Percentiles rank a stretch among this genome's conserved stretches.
Evolutionary conservation across 2,113 vertebrate species (phyloP).

Genomic region (Labrus mixtus): DNA sequence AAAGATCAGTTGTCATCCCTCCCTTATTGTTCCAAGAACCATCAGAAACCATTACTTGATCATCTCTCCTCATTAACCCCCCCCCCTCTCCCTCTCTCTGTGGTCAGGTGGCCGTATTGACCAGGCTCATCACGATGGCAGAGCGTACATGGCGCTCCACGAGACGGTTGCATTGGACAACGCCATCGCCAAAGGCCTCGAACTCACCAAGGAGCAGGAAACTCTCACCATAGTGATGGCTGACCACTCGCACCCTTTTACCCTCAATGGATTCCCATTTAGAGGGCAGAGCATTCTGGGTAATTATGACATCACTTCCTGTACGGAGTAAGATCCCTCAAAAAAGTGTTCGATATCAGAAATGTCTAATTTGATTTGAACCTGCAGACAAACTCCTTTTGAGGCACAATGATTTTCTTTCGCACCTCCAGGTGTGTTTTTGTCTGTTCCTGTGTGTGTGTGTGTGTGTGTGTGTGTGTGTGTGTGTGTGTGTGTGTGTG

Average conservation of each 20-base stretch:
- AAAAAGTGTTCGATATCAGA: no score
- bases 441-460: background rate
- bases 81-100: background rate
- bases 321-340: no score
- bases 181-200: constrained; percentile 78
- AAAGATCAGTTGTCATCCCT: no score
- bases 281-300: constrained; percentile 85
- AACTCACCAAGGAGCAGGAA: constrained; percentile 80
- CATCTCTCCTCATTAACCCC: background rate
- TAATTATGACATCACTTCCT: constrained; percentile 43
- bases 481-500: constrained; percentile 25
- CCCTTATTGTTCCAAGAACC: no score
- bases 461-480: constrained; percentile 1
- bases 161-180: constrained; percentile 80
- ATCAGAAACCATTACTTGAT: no score
- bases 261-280: constrained; percentile 83
- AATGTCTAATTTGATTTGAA: no score
- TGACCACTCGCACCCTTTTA: constrained; percentile 84
- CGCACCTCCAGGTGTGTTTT: constrained; percentile 31
- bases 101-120: constrained; percentile 83
- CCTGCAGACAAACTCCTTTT: background rate
- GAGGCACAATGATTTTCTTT: background rate
- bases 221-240: constrained; percentile 83
- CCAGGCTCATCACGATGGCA: constrained; percentile 82
- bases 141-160: constrained; percentile 82